Evolutionary conservation across 2,113 vertebrate genomes (phyloP), one percentile per base, ranked within the genome.

Genomic region (Anhinga rufa): DNA sequence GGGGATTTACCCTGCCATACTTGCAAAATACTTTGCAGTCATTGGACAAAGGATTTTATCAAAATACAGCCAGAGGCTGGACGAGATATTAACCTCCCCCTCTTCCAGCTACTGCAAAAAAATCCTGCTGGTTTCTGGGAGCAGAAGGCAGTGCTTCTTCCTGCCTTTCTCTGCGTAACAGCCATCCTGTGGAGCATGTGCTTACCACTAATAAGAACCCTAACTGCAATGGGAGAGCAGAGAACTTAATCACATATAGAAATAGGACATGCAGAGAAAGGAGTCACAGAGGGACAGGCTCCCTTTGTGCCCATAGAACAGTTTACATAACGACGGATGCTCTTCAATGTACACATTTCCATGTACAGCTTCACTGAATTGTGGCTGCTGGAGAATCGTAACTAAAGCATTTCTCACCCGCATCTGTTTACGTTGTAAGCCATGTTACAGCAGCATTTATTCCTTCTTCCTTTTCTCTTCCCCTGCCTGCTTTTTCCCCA

Each of bases 51-150:
- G 91, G 54, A 22, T 89, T 92, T 92, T 76, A 95, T 92, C 91
- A 82, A 94, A 96, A 95, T 58, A 69, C 81, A 91, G 88, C 91
- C 89, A 95, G 94, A 87, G 93, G 93, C 93, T 93, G 93, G 81
- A 51, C 2, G 10, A 94, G 90, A 88, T 91, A 90, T 62, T 90
- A 94, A 82, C 90, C 68, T 92, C 75, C 58, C 62, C 20, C 46
- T 97, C 90, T 88, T 91, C 75, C 44, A 85, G 78, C 70, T 88
- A 71, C 14, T 46, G 81, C 3, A 77, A 42, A 85, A 87, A 82
- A 64, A 69, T 49, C 64, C 82, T 74, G 82, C 90, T 69, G 34
- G 28, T 85, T 90, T 92, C 75, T 86, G 62, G 24, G 38, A 96
- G 87, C 69, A 86, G 68, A 92, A 93, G 70, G 84, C 90, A 93